Evolutionary conservation across 1,140 invertebrate species (phyloP), one percentile per base, ranked within the genome.

Genomic region (Formica selysi): DNA sequence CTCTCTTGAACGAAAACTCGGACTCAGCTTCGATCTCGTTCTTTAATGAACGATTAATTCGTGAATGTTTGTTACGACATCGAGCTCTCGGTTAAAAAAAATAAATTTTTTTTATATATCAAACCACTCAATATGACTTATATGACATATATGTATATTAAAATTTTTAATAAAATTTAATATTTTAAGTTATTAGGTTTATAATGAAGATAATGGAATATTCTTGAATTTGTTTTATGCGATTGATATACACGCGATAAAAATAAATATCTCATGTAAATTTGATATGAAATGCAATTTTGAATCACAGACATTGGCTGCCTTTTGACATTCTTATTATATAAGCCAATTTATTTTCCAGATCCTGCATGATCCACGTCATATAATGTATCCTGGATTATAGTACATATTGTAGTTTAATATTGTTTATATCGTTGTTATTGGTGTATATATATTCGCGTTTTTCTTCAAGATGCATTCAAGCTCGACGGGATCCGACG

Each of bases 21-120:
- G 13, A 78, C 26, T 32, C 59, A 19, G 6, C 41, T 10, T 48
- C 38, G 38, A 59, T 76, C 51, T 76, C 32, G 22, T 41, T 67
- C 36, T 62, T 36, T 76, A 76, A 76, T 76, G 57, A 61, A 36
- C 38, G 36, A 76, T 62, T 76, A 76, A 62, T 61, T 61, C 54
- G 22, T 32, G 51, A 76, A 7, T 10, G 51, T 76, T 76, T 51
- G 32, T 29, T 22, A 22, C 36, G 54, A 11, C 26, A 29, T 68
- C 38, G 65, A 44, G 0, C 16, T 29, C 54, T 19, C 71, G n/a
- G n/a, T n/a, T n/a, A n/a, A n/a, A n/a, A n/a, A n/a, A n/a, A n/a
- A n/a, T n/a, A n/a, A n/a, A n/a, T n/a, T 57, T 10, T 70, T 68
- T 11, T 7, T 73, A 73, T 10, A 73, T 10, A 4, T 74, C 11